Conservation (phyloP, 2,113 vertebrate genomes). For the Rhabdomys dilectus region DNA sequence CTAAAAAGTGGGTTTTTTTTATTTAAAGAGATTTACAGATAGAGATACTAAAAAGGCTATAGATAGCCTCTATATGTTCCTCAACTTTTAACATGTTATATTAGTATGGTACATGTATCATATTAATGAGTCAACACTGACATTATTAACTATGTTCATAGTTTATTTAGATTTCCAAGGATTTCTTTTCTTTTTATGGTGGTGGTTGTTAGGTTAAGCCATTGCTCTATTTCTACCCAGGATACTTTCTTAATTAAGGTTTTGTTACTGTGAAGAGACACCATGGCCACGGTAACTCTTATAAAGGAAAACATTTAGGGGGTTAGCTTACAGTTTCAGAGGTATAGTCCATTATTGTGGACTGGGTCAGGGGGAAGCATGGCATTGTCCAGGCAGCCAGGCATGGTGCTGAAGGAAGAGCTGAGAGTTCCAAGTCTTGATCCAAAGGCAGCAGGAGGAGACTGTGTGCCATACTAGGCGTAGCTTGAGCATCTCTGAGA, state of each 20-base stretch:
- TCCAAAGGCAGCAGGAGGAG: not conserved
- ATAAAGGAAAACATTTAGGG: not conserved
- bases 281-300: not conserved
- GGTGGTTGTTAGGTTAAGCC: not conserved
- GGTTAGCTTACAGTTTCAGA: not conserved
- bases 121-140: conserved; percentile 3
- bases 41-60: not conserved
- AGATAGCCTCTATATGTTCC: not conserved
- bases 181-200: not conserved
- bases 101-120: conserved; percentile 11
- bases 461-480: not conserved
- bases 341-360: not conserved
- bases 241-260: not conserved
- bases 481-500: not conserved
- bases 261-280: not conserved
- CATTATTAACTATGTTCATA: not conserved
- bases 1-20: not conserved
- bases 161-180: conserved; percentile 12
- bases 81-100: not conserved
- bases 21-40: conserved; percentile 30
- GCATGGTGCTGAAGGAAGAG: not conserved
- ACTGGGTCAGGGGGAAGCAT: not conserved
- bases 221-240: not conserved
- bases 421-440: not conserved
- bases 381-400: not conserved